phyloP scores from a whole-genome alignment of 2,888 invertebrate genomes.

The Aspidiotus rigidus region DNA sequence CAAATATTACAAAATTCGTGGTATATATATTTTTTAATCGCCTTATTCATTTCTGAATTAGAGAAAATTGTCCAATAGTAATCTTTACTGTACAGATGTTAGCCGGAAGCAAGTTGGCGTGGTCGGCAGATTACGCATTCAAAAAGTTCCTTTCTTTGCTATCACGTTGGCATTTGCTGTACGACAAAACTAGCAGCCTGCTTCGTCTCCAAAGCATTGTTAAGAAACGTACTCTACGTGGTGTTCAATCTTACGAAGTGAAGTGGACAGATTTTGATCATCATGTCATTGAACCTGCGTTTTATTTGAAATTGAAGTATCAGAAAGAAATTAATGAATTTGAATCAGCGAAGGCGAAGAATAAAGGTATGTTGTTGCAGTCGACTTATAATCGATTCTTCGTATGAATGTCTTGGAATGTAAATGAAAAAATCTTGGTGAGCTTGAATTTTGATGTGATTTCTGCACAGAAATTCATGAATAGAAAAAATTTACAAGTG shows the following conservation, averaged over 20 bases:
- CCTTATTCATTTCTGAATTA: not conserved
- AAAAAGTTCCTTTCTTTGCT: constrained; percentile 66
- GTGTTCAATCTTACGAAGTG: constrained; percentile 62
- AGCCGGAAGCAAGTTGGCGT: constrained; percentile 56
- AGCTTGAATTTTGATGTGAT: no score
- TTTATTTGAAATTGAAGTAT: constrained; percentile 54
- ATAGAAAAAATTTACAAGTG: no score
- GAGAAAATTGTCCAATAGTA: not conserved
- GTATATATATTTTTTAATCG: constrained; percentile 45
- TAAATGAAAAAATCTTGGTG: no score
- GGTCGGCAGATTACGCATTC: constrained; percentile 67
- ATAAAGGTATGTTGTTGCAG: not conserved
- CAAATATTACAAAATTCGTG: constrained; percentile 60
- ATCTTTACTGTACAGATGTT: constrained; percentile 50
- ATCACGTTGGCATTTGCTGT: constrained; percentile 64
- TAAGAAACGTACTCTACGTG: constrained; percentile 50
- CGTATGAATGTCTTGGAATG: no score
- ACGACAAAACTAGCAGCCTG: constrained; percentile 42
- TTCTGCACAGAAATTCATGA: no score
- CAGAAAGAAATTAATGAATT: constrained; percentile 54
- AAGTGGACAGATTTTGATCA: constrained; percentile 52
- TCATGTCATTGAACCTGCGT: constrained; percentile 58
- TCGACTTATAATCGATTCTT: no score
- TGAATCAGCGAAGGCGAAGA: constrained; percentile 48
- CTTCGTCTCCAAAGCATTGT: constrained; percentile 47